Conservation (phyloP, 2,113 vertebrate genomes). For the Nothocercus julius region DNA sequence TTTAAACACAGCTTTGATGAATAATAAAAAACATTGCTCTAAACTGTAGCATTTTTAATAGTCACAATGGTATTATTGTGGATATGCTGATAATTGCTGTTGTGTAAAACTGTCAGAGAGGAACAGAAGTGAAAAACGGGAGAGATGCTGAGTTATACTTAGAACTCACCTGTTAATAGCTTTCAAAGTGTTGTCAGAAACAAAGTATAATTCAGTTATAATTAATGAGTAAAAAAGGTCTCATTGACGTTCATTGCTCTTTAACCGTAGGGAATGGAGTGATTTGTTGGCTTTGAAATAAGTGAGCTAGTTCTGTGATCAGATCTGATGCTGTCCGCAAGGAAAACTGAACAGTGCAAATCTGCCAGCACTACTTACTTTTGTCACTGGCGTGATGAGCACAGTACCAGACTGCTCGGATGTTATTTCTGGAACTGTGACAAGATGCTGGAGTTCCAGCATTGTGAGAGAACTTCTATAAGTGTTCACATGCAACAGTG, state of each 20-base stretch:
- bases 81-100: slow-evolving; percentile 32
- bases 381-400: neutral
- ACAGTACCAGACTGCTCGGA: neutral
- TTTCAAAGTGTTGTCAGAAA: neutral
- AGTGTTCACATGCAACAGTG: neutral
- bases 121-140: neutral
- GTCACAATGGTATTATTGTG: neutral
- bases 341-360: neutral
- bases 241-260: neutral
- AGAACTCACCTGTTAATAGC: slow-evolving; percentile 14
- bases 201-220: neutral
- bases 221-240: neutral
- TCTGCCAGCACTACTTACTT: neutral
- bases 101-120: slow-evolving; percentile 21
- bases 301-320: neutral
- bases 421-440: neutral
- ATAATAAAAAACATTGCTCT: slow-evolving; percentile 6
- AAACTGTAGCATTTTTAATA: slow-evolving; percentile 11
- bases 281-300: neutral
- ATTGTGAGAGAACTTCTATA: neutral
- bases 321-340: neutral
- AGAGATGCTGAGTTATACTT: neutral
- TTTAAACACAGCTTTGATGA: slow-evolving; percentile 10
- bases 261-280: neutral
- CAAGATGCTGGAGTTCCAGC: neutral